Percentiles rank a stretch among this genome's conserved stretches.
phyloP scores from a whole-genome alignment of 2,888 invertebrate species.

The Trichacis sp. region DNA sequence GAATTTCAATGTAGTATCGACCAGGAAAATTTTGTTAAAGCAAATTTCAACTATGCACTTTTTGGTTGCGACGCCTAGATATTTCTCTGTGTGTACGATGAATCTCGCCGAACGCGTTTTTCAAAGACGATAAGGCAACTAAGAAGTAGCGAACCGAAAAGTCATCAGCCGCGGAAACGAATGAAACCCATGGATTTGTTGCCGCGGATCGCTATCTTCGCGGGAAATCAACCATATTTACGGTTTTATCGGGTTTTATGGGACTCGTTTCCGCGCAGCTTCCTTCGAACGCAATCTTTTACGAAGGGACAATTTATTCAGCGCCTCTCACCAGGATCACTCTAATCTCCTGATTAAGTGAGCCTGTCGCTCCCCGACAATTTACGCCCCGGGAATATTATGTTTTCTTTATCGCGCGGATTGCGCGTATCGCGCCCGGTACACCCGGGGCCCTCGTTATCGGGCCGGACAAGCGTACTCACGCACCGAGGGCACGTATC shows the following conservation, averaged over 20 bases:
- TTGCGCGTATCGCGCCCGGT: not conserved
- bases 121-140: slow-evolving; percentile 28
- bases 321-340: too few relatives aligned
- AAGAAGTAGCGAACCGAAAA: slow-evolving; percentile 34
- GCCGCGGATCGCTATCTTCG: slow-evolving; percentile 3
- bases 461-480: slow-evolving; percentile 20
- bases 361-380: slow-evolving; percentile 23
- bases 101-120: too few relatives aligned
- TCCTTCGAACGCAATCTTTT: not conserved
- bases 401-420: slow-evolving; percentile 33
- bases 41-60: too few relatives aligned
- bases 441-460: slow-evolving; percentile 25
- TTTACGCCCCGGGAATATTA: slow-evolving; percentile 29
- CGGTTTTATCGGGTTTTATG: not conserved
- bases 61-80: too few relatives aligned
- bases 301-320: not conserved
- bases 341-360: slow-evolving; percentile 34
- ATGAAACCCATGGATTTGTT: slow-evolving; percentile 20
- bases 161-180: slow-evolving; percentile 24
- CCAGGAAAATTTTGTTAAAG: too few relatives aligned
- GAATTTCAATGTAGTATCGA: too few relatives aligned
- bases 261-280: not conserved
- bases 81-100: too few relatives aligned
- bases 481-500: slow-evolving; percentile 15
- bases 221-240: not conserved